Base-by-base conservation (phyloP, 2,888 invertebrate genomes). In the Pachydiplax longipennis region DNA sequence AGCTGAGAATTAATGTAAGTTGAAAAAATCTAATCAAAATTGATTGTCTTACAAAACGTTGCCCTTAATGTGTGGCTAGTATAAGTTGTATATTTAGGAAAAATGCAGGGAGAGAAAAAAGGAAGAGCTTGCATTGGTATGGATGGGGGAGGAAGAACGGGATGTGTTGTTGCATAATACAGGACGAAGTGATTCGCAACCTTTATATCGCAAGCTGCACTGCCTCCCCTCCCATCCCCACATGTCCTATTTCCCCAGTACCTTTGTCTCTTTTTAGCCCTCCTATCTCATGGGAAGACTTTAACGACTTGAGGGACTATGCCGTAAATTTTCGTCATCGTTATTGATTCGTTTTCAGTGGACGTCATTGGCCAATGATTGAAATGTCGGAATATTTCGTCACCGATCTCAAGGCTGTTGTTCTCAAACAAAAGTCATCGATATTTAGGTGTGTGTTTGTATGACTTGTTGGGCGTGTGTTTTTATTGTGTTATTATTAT, bases 131-230 rank as follows among this genome's bases (percentile, higher is more conserved):
- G 37, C 22, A 58, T 13, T n/a, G n/a, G 53, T 58, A 53, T 31
- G 15, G 83, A 13, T 2, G 31, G 83, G 31, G 25, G 58, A 12
- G 83, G 31, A 31, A 15, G 87, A 61, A 35, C 73, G 37, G 12
- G 37, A 22, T 61, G 87, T 37, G 18, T 31, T 37, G 65, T 87
- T 87, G 87, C 87, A 87, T 87, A 87, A 87, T 37, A 87, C 87
- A 87, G 87, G 87, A 87, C 61, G 87, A 65, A 61, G 22, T 61
- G 87, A 87, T 87, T 61, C 87, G 22, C 61, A 87, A 65, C 37
- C 87, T 87, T 87, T 58, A 61, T 61, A 87, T 87, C 87, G 87
- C 87, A 22, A 87, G 65, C 87, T 87, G 58, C 83, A 83, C 12
- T 83, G 87, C 87, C 61, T 37, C 58, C 35, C 25, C 48, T 82